These are phyloP conservation scores for Cheilosia vernalis DNA, from an alignment of 2,888 invertebrate genomes.

Conservation along the genomic window DNA sequence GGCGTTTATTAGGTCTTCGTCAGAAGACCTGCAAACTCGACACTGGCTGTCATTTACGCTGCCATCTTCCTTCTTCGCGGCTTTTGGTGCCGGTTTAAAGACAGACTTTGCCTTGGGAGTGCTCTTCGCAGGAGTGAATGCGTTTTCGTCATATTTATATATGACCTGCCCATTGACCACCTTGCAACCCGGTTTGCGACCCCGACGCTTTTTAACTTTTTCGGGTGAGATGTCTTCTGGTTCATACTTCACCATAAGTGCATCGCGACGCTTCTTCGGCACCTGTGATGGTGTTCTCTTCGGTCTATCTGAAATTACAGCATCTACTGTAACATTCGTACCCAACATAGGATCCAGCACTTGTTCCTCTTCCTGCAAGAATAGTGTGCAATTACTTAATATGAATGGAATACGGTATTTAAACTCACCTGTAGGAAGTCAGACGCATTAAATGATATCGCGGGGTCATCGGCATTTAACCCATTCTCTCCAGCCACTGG, in stretches of 20 bases:
- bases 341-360: constrained; percentile 68
- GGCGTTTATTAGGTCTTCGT: constrained; percentile 80
- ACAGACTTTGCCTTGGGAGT: neutral
- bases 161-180: constrained; percentile 62
- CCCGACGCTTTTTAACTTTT: constrained; percentile 48
- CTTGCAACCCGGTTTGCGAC: constrained; percentile 63
- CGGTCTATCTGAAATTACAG: neutral
- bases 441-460: constrained; percentile 51
- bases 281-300: constrained; percentile 64
- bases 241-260: constrained; percentile 38
- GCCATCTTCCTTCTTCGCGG: constrained; percentile 74
- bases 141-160: constrained; percentile 47
- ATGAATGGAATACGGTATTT: neutral
- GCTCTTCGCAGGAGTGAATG: constrained; percentile 19
- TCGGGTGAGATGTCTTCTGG: constrained; percentile 45
- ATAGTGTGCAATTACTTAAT: neutral
- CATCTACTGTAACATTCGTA: constrained; percentile 6
- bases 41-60: constrained; percentile 81
- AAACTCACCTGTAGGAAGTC: constrained; percentile 67
- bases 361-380: constrained; percentile 65
- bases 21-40: constrained; percentile 81
- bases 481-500: constrained; percentile 65
- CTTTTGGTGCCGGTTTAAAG: constrained; percentile 51
- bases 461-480: constrained; percentile 59
- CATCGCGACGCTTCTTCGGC: constrained; percentile 75